Evolutionary conservation across 2,113 vertebrate genomes (phyloP), one percentile per base, ranked within the genome.

Genomic region (Gymnarchus niloticus): DNA sequence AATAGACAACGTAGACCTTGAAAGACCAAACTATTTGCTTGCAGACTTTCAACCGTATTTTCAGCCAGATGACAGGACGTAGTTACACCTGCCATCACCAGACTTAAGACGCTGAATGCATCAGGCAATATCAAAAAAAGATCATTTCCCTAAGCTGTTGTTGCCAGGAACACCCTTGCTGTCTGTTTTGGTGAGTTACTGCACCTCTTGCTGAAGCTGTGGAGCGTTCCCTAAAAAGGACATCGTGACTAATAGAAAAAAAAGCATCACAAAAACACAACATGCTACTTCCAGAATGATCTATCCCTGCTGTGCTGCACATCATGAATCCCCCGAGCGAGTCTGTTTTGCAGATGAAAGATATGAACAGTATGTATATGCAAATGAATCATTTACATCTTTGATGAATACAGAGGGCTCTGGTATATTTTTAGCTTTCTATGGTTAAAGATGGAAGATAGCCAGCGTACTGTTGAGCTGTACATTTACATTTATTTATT

Each of bases 351-450:
- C 21, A 78, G 76, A 44, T 78, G 23, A 33, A 56, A 41, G 2
- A 33, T 54, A 48, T 33, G 17, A 7, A 82, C 17, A 33, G 25
- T 54, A 17, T 65, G 59, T n/a, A n/a, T n/a, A n/a, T n/a, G n/a
- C n/a, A 69, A 69, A 37, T 14, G 41, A 73, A 73, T 33, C 61
- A 37, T 33, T 73, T 17, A 73, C 33, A 73, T 73, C 33, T n/a
- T 73, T 10, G 28, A 23, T 81, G 25, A 81, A 51, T 51, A 81
- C 21, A 51, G 48, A 14, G 21, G 48, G 48, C 48, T 49, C 49
- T 81, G 49, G n/a, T 48, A 23, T 25, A 25, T 48, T 81, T 81
- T 81, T 80, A 69, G 65, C 10, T 73, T 73, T 73, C n/a, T 73
- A 73, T 73, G 65, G 65, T n/a, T n/a, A n/a, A n/a, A n/a, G n/a